Conservation (phyloP, 2,797 vertebrate species). For the Amniataba percoides region DNA sequence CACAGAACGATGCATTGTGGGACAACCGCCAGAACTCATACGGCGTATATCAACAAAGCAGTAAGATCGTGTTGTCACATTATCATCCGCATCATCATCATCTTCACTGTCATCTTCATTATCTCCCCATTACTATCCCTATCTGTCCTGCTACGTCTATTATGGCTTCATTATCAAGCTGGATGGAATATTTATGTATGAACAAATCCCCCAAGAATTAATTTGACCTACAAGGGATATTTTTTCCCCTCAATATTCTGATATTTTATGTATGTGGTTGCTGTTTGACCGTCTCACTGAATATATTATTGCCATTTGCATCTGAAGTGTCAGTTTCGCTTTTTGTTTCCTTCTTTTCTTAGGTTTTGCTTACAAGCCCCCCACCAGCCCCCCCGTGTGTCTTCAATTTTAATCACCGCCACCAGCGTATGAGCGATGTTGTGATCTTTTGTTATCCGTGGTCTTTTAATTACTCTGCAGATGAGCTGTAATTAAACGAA, state of each 20-base stretch:
- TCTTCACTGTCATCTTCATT: constrained; percentile 2
- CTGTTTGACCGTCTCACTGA: background rate
- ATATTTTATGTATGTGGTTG: background rate
- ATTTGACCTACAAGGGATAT: background rate
- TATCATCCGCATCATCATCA: background rate
- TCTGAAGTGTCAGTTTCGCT: constrained; percentile 1
- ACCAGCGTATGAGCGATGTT: constrained; percentile 28
- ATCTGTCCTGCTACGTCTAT: background rate
- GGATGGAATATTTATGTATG: background rate
- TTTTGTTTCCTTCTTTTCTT: constrained; percentile 13
- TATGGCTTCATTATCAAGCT: constrained; percentile 2
- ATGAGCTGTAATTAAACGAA: constrained; percentile 55
- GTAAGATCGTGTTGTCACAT: background rate
- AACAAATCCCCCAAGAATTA: background rate
- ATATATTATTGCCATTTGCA: background rate
- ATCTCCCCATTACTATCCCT: background rate
- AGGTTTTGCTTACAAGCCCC: background rate
- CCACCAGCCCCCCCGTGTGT: background rate
- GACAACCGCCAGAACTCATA: constrained; percentile 39
- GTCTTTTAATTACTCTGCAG: constrained; percentile 50
- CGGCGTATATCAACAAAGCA: constrained; percentile 18
- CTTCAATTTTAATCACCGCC: constrained; percentile 41
- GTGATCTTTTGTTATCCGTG: constrained; percentile 41
- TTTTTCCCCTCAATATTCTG: background rate
- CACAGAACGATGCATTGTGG: constrained; percentile 48